A percentile compares a stretch with the other conserved stretches of the same genome.
Evolutionary conservation across 2,888 invertebrate species (phyloP).

Genomic region (Pilophorus perplexus): DNA sequence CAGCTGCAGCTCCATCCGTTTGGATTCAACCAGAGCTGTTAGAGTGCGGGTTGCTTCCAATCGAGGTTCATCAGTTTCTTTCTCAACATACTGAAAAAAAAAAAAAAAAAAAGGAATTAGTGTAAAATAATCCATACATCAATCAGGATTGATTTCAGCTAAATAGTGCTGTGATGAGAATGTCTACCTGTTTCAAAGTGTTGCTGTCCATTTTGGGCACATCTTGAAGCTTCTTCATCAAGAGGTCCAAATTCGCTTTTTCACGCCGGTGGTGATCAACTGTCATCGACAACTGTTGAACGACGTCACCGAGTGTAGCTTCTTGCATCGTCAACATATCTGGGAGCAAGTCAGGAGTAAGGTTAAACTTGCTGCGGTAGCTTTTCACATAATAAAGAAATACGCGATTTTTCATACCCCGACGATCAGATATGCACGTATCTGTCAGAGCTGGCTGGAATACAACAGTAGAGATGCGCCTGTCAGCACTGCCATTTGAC

Average conservation of each 20-base stretch:
- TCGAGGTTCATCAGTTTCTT: slow-evolving; percentile 46
- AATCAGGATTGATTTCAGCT: too few species aligned
- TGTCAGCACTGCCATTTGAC: slow-evolving; percentile 58
- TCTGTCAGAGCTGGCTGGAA: slow-evolving; percentile 58
- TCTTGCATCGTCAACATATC: slow-evolving; percentile 46
- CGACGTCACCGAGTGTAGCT: slow-evolving; percentile 55
- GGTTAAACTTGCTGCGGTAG: not conserved
- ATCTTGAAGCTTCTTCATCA: slow-evolving; percentile 56
- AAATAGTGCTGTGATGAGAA: too few species aligned
- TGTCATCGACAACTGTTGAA: slow-evolving; percentile 59
- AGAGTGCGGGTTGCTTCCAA: slow-evolving; percentile 50
- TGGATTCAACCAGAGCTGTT: slow-evolving; percentile 56
- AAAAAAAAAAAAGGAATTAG: slow-evolving; percentile 30
- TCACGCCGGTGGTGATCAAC: slow-evolving; percentile 59
- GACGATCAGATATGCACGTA: slow-evolving; percentile 47
- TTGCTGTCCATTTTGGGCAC: slow-evolving; percentile 53
- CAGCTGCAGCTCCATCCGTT: slow-evolving; percentile 59
- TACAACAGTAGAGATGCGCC: slow-evolving; percentile 57
- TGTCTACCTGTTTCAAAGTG: slow-evolving; percentile 50
- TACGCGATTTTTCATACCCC: slow-evolving; percentile 39
- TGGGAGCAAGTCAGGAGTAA: slow-evolving; percentile 3
- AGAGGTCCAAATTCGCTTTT: slow-evolving; percentile 55
- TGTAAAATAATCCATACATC: slow-evolving; percentile 17
- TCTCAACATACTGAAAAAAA: slow-evolving; percentile 34
- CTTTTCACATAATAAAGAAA: not conserved